These are phyloP conservation scores for Anarrhichthys ocellatus DNA, from an alignment of 2,113 vertebrate genomes.

Conservation along the genomic window DNA sequence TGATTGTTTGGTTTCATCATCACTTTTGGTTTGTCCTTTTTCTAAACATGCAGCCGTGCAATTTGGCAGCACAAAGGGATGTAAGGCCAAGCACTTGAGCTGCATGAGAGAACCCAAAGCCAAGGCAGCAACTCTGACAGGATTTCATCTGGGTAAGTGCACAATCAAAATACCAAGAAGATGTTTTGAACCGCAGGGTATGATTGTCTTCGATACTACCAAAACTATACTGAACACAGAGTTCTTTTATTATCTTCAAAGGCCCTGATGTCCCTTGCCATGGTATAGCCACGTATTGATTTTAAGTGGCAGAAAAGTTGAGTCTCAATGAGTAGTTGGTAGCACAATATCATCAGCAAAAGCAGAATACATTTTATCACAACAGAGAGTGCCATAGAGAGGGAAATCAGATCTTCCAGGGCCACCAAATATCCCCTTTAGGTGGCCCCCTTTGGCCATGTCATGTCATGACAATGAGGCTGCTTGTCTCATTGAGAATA, in stretches of 20 bases:
- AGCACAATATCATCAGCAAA: not conserved
- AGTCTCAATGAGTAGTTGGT: not conserved
- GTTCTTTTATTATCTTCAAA: conserved; percentile 34
- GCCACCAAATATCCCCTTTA: not conserved
- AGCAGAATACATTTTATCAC: not conserved
- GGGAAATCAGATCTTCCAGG: not conserved
- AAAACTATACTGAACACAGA: conserved; percentile 21
- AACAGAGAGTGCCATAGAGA: not conserved
- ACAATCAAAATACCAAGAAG: conserved; percentile 39
- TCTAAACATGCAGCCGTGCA: conserved; percentile 18
- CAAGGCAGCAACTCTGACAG: conserved; percentile 53
- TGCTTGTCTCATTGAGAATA: not conserved
- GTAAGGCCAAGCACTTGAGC: conserved; percentile 3
- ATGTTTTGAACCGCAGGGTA: conserved; percentile 25
- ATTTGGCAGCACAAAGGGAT: conserved; percentile 45
- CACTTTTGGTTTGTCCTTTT: not conserved
- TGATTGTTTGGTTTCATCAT: not conserved
- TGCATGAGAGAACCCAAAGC: conserved; percentile 40
- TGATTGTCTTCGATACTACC: conserved; percentile 22
- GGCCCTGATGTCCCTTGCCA: conserved; percentile 20
- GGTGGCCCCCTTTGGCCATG: not conserved
- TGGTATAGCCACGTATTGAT: conserved; percentile 28
- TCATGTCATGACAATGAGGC: not conserved
- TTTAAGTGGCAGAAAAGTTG: conserved; percentile 33
- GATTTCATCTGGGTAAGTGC: conserved; percentile 41